These are phyloP conservation scores for Oncorhynchus clarkii DNA, from an alignment of 2,113 vertebrate species.

Conservation along the genomic window DNA sequence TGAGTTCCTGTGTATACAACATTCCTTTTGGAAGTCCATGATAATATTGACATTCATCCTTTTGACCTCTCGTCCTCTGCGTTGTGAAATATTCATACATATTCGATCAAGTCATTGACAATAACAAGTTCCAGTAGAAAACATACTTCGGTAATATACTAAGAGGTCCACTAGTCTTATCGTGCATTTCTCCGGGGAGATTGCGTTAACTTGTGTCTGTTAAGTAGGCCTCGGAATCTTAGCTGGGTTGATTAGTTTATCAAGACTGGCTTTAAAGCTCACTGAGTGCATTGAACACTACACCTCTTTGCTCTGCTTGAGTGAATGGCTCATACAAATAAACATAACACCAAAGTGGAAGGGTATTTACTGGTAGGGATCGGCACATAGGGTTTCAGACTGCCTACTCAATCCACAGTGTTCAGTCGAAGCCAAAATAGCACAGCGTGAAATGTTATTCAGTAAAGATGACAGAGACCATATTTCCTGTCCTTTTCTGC, in stretches of 20 bases:
- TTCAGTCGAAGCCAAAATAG: conserved; percentile 50
- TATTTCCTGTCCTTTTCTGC: conserved; percentile 46
- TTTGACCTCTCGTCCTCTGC: no score
- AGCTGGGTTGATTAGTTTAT: conserved; percentile 50
- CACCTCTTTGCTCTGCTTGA: conserved; percentile 46
- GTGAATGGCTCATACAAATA: conserved; percentile 40
- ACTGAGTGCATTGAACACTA: conserved; percentile 47
- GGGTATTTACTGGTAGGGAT: conserved; percentile 41
- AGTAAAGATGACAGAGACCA: conserved; percentile 54
- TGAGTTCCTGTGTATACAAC: no score
- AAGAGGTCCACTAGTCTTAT: conserved; percentile 27
- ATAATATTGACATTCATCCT: no score
- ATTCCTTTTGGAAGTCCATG: no score
- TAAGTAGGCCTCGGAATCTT: conserved; percentile 43
- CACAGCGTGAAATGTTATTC: conserved; percentile 54
- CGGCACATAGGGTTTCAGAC: conserved; percentile 39
- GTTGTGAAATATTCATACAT: no score
- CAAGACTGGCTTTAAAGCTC: conserved; percentile 50
- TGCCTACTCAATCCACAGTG: conserved; percentile 35
- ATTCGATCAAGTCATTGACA: no score
- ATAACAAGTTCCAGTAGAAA: no score
- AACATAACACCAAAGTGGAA: conserved; percentile 44
- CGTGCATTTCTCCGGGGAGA: conserved; percentile 32
- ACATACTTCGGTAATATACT: no score
- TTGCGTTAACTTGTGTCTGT: conserved; percentile 31